These are phyloP conservation scores for Mirza zaza DNA, from an alignment of 2,113 vertebrate species.

Conservation along the genomic window DNA sequence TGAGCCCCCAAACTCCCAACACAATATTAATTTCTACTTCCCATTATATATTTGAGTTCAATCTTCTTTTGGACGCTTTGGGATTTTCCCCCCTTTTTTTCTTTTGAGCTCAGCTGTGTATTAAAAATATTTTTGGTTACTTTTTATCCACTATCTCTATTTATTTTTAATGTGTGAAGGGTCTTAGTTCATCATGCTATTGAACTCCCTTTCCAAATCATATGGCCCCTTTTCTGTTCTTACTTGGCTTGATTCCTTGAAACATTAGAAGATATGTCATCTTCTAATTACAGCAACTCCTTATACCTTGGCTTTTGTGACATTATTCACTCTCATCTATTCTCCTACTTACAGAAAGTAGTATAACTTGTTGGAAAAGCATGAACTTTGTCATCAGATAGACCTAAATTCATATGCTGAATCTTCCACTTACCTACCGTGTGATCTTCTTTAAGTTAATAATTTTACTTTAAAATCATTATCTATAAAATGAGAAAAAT, in stretches of 20 bases:
- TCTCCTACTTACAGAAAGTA: background rate
- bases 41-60: background rate
- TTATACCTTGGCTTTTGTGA: background rate
- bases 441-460: background rate
- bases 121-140: background rate
- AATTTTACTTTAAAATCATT: background rate
- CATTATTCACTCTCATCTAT: background rate
- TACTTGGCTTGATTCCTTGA: background rate
- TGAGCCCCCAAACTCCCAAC: background rate
- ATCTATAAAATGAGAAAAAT: background rate
- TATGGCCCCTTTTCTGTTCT: background rate
- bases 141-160: background rate
- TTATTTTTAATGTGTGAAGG: background rate
- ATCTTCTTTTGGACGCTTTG: background rate
- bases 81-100: background rate
- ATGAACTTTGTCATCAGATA: background rate
- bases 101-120: background rate
- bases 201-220: background rate
- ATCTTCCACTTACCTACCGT: background rate
- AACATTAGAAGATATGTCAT: background rate
- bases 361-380: background rate
- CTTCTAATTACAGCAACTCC: background rate
- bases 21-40: background rate
- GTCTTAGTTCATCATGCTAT: background rate
- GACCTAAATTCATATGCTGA: background rate